phyloP scores from a whole-genome alignment of 2,113 vertebrate genomes.

The Manacus vitellinus region DNA sequence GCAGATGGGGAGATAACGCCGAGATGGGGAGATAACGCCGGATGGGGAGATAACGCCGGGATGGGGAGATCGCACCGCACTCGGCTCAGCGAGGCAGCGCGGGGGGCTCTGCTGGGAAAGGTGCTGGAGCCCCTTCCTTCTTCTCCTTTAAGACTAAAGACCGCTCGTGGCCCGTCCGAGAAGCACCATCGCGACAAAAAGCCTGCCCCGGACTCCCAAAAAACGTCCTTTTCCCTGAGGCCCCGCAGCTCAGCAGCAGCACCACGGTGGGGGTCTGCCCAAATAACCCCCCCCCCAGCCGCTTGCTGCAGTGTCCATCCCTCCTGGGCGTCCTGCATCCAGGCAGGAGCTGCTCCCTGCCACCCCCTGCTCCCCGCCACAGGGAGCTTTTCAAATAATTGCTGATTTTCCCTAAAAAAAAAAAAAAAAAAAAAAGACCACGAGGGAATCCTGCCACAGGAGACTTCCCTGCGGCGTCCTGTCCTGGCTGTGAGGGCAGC shows the following conservation, averaged over 20 bases:
- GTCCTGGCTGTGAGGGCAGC: neutral
- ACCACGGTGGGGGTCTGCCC: neutral
- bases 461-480: rapidly evolving
- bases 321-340: neutral
- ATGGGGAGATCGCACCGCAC: neutral
- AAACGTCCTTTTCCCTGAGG: rapidly evolving
- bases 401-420: rapidly evolving
- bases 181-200: neutral
- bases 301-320: rapidly evolving
- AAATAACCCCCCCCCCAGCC: neutral
- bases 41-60: neutral
- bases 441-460: neutral
- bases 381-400: neutral
- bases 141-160: neutral
- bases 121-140: neutral
- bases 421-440: neutral
- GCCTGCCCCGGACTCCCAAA: rapidly evolving
- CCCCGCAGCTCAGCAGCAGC: neutral
- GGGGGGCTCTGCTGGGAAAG: neutral
- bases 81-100: neutral
- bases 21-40: conserved; percentile 13
- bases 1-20: neutral
- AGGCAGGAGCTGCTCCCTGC: neutral
- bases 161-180: neutral
- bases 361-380: neutral